These are phyloP conservation scores for Drosophila neonasuta DNA, from an alignment of 2,888 invertebrate species.

Conservation along the genomic window DNA sequence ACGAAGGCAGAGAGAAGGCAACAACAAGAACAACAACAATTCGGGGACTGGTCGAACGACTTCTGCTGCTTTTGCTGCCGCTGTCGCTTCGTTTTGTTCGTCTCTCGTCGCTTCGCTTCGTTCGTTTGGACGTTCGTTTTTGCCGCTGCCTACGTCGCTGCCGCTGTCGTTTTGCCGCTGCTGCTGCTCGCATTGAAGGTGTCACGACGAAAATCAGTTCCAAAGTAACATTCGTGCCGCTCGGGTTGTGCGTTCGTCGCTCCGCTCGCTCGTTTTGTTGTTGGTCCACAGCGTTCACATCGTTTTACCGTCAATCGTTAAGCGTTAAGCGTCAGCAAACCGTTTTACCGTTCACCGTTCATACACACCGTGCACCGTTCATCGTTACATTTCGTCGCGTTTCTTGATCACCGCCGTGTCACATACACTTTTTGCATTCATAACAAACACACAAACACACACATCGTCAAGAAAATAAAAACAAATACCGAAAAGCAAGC, in stretches of 20 bases:
- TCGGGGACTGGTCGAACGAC: slow-evolving; percentile 68
- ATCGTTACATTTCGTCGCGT: slow-evolving; percentile 67
- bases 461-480: not conserved
- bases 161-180: slow-evolving; percentile 28
- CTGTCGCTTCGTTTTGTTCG: slow-evolving; percentile 16
- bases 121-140: too few relatives aligned
- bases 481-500: slow-evolving; percentile 20
- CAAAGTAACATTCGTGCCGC: slow-evolving; percentile 82
- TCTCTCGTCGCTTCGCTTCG: too few relatives aligned
- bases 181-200: slow-evolving; percentile 69
- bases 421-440: slow-evolving; percentile 19
- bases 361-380: slow-evolving; percentile 34
- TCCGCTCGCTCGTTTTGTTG: slow-evolving; percentile 63
- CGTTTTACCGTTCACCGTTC: slow-evolving; percentile 24
- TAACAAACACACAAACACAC: not conserved
- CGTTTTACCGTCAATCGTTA: slow-evolving; percentile 30
- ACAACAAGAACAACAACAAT: slow-evolving; percentile 34
- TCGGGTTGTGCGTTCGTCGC: slow-evolving; percentile 77
- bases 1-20: slow-evolving; percentile 24
- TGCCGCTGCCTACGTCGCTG: slow-evolving; percentile 37
- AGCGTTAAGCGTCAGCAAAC: not conserved
- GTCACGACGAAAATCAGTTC: slow-evolving; percentile 80
- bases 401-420: slow-evolving; percentile 57
- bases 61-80: slow-evolving; percentile 50
- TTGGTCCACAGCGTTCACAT: slow-evolving; percentile 51